Evolutionary conservation across 2,113 vertebrate species (phyloP), one percentile per base, ranked within the genome.

Genomic region (Cyprinus carpio): DNA sequence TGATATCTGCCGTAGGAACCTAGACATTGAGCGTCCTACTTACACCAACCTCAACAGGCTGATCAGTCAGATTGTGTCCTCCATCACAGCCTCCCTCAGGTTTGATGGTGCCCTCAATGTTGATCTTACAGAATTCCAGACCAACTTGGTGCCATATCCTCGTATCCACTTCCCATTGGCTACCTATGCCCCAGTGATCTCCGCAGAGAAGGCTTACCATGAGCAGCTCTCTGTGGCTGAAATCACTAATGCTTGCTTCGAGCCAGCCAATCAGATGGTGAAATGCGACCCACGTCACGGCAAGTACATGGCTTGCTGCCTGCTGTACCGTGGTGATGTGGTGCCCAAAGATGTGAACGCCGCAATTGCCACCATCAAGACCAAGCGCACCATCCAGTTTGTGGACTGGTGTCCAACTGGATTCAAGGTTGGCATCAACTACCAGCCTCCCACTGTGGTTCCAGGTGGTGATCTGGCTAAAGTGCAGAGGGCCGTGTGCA

Each of bases 281-380:
- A 95, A 94, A 88, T 96, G 95, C 12, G 92, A 96, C 74, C 94
- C 95, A 86, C 90, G 80, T 13, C 93, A 93, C 16, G 96, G 96
- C 81, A 95, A 96, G 89, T 96, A 96, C 92, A 96, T 96, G 95
- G 95, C 95, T 16, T 96, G 95, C 0, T 96, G 96, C 90, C 94
- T 96, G 1, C 11, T 96, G 90, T 96, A 87, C 89, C 95, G 93
- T 89, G 95, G 95, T 0, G 95, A 96, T 0, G 95, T 96, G 88
- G 95, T 96, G 0, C 95, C 95, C 87, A 96, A 96, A 94, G 95
- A 96, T 84, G 96, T 96, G n/a, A 96, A 96, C 0, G 93, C 94
- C 40, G 95, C 95, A 82, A 96, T 96, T 40, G 95, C 95, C 87
- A 89, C 92, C 90, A 96, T 96, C 87, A 95, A 96, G 85, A 96